Base-by-base conservation (phyloP, 2,888 invertebrate genomes). In the Arge pagana region DNA sequence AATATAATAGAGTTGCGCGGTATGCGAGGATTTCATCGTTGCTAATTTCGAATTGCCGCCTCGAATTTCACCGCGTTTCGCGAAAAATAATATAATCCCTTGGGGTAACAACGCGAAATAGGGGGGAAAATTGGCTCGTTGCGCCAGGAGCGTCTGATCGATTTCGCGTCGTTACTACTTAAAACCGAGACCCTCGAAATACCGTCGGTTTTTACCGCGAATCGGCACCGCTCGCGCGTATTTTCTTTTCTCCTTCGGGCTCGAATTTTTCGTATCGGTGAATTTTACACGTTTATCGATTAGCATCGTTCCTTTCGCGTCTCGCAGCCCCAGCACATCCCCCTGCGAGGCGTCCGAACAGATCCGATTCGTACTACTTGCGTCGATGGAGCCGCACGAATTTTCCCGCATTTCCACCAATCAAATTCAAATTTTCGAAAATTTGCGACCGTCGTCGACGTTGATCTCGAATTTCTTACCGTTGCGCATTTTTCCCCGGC, bases 81-180 rank as follows among this genome's bases (percentile, higher is more conserved):
- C 16, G 33, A 4, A 16, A 11, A 11, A 33, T 15, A 23, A 45
- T 45, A 24, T 45, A 45, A 45, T 45, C 45, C 31, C 45, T 33
- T n/a, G n/a, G n/a, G n/a, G n/a, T n/a, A n/a, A n/a, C n/a, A n/a
- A n/a, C n/a, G n/a, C n/a, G n/a, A n/a, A n/a, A n/a, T n/a, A n/a
- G n/a, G n/a, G n/a, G n/a, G n/a, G n/a, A n/a, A n/a, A n/a, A n/a
- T n/a, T n/a, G n/a, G n/a, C n/a, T n/a, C n/a, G n/a, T n/a, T n/a
- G n/a, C n/a, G n/a, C n/a, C n/a, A n/a, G n/a, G n/a, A n/a, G 36
- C 52, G 58, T 42, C 56, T 56, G 54, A 58, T 56, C 54, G 52
- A 54, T 39, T 15, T 35, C 45, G 31, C 45, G 52, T 50, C 50
- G 52, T 45, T 52, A 53, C 56, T 56, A 56, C 56, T 56, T 52